Evolutionary conservation across 2,113 vertebrate genomes (phyloP).

Genomic region (Apus apus): DNA sequence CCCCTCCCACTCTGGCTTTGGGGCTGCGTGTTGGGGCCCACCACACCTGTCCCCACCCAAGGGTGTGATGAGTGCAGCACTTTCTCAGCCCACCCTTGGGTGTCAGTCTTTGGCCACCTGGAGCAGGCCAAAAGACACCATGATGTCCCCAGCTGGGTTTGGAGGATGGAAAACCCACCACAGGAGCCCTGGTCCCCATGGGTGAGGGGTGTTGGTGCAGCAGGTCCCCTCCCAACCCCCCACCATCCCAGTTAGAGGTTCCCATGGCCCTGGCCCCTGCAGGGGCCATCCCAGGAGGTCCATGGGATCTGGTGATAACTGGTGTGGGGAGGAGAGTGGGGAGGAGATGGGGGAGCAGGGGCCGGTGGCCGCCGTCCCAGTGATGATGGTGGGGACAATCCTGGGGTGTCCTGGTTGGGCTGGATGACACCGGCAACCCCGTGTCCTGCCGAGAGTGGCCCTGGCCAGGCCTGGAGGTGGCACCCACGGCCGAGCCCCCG

Average conservation of each 20-base stretch:
- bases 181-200: accelerated
- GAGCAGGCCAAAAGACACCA: background rate
- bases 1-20: background rate
- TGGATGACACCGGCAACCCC: background rate
- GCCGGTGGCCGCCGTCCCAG: accelerated
- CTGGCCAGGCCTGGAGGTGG: background rate
- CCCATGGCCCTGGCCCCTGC: background rate
- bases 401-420: background rate
- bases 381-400: background rate
- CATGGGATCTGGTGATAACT: constrained; percentile 33
- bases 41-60: background rate
- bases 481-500: background rate
- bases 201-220: accelerated
- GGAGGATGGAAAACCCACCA: background rate
- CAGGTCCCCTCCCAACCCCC: background rate
- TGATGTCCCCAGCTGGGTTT: background rate
- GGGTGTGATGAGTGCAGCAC: background rate
- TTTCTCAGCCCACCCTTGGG: background rate
- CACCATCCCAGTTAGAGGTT: background rate
- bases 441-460: background rate
- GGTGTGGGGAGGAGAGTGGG: accelerated
- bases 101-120: background rate
- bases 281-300: background rate
- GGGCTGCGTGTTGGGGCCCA: background rate
- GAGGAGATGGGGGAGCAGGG: background rate